Evolutionary conservation across 2,888 invertebrate species (phyloP).

Genomic region (Dicranocentrus wangi): DNA sequence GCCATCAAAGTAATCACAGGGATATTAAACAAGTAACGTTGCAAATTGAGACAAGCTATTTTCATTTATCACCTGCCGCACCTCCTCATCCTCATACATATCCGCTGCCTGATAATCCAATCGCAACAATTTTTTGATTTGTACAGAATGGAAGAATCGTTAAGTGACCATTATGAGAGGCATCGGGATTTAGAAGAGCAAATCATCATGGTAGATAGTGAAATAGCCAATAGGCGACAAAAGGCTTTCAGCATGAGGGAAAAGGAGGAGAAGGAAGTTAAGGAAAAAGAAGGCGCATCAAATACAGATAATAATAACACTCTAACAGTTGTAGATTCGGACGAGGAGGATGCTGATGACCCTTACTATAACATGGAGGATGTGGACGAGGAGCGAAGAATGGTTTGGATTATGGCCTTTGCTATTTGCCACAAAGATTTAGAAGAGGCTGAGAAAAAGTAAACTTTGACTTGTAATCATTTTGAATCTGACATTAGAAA

Average conservation of each 20-base stretch:
- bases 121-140: no score
- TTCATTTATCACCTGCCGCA: no score
- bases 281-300: constrained; percentile 32
- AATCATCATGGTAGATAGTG: constrained; percentile 62
- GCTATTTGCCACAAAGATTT: constrained; percentile 57
- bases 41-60: background rate
- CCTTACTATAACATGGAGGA: constrained; percentile 39
- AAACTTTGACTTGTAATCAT: constrained; percentile 14
- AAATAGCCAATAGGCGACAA: constrained; percentile 45
- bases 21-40: constrained; percentile 61
- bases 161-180: constrained; percentile 63
- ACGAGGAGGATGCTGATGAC: constrained; percentile 18
- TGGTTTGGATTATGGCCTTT: constrained; percentile 57
- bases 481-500: no score
- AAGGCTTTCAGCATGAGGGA: constrained; percentile 39
- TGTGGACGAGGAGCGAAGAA: constrained; percentile 51
- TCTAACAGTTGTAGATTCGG: background rate
- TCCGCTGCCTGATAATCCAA: no score
- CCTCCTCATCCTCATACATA: no score
- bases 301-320: background rate
- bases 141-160: constrained; percentile 54
- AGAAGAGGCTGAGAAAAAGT: constrained; percentile 61
- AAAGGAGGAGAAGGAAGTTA: constrained; percentile 21
- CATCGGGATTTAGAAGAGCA: constrained; percentile 65
- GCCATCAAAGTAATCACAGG: constrained; percentile 68